Percentiles rank a stretch among this genome's conserved stretches.
phyloP scores from a whole-genome alignment of 2,113 vertebrate species.

The Vidua macroura region DNA sequence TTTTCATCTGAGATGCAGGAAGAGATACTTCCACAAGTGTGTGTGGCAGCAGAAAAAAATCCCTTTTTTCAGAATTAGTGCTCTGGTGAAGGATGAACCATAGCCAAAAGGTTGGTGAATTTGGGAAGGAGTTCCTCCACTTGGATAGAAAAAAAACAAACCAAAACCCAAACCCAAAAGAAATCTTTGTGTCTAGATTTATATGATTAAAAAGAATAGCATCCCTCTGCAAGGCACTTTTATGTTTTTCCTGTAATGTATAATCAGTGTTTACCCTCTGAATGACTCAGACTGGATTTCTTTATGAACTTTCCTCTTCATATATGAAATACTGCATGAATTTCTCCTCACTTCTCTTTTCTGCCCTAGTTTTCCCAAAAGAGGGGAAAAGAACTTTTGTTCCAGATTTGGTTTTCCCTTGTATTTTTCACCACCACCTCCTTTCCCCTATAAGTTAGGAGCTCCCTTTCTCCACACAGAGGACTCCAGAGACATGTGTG shows the following conservation, averaged over 20 bases:
- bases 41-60: not conserved
- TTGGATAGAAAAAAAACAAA: not conserved
- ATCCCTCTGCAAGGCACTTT: not conserved
- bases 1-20: not conserved
- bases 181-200: not conserved
- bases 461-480: not conserved
- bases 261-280: not conserved
- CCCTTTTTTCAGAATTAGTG: not conserved
- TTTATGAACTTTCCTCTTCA: not conserved
- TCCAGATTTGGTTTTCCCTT: not conserved
- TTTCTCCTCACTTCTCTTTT: not conserved
- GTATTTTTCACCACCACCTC: rapidly evolving
- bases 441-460: not conserved
- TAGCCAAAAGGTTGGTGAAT: not conserved
- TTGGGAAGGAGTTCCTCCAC: not conserved
- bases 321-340: not conserved
- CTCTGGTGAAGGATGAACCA: not conserved
- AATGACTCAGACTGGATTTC: not conserved
- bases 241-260: not conserved
- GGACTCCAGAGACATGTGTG: not conserved
- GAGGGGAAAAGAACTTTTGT: not conserved
- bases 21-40: not conserved
- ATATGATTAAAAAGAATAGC: not conserved
- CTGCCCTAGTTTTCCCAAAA: not conserved
- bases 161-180: not conserved